A percentile compares a stretch with the other conserved stretches of the same genome.
phyloP scores from a whole-genome alignment of 2,888 invertebrate genomes.

The Neoscelio sp. region DNA sequence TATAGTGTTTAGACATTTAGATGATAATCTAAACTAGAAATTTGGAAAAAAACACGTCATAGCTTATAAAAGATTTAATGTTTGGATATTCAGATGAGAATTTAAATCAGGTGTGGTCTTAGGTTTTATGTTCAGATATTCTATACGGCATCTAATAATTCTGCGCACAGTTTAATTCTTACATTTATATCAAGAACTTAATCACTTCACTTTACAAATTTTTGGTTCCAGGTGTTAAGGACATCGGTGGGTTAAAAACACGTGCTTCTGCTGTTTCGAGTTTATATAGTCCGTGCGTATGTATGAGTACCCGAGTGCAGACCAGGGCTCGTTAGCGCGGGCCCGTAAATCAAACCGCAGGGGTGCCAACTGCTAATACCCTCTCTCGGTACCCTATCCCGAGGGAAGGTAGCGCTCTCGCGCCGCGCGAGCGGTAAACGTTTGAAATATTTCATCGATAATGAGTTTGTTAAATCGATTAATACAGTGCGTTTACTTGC shows the following conservation, averaged over 20 bases:
- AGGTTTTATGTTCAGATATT: no score
- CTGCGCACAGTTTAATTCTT: no score
- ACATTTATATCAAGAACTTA: no score
- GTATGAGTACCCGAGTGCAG: slow-evolving; percentile 37
- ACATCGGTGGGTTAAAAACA: slow-evolving; percentile 54
- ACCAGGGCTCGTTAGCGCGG: slow-evolving; percentile 80
- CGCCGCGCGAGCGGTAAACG: slow-evolving; percentile 79
- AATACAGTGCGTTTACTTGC: slow-evolving; percentile 72
- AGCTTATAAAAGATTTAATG: no score
- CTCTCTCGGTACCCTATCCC: slow-evolving; percentile 70
- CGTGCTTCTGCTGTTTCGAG: slow-evolving; percentile 55
- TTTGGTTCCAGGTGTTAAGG: slow-evolving; percentile 58
- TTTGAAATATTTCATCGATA: slow-evolving; percentile 81
- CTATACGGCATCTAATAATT: no score
- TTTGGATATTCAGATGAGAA: no score
- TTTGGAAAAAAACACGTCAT: no score
- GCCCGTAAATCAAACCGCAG: slow-evolving; percentile 82
- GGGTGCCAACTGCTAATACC: slow-evolving; percentile 82
- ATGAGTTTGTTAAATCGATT: slow-evolving; percentile 82
- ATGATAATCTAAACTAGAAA: no score
- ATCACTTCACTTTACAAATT: slow-evolving; percentile 8
- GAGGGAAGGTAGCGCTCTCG: slow-evolving; percentile 76
- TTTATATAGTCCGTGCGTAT: slow-evolving; percentile 39
- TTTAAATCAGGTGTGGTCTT: no score
- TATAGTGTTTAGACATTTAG: no score